These are phyloP conservation scores for Nesogale talazaci DNA, from an alignment of 2,113 vertebrate genomes.

Conservation along the genomic window DNA sequence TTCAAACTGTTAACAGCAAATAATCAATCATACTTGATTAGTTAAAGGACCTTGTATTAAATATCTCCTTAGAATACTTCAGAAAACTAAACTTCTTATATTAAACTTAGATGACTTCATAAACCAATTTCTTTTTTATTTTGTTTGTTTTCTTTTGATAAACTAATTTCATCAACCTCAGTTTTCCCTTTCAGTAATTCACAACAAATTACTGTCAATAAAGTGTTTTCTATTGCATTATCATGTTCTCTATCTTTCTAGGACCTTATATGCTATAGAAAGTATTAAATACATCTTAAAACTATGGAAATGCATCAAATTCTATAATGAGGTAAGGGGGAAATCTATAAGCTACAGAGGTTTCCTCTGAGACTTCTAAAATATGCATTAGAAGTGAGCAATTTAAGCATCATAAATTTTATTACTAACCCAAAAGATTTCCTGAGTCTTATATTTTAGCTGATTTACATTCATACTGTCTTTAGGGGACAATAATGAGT, in stretches of 20 bases:
- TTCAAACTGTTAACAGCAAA: neutral
- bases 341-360: conserved; percentile 61
- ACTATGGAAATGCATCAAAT: conserved; percentile 72
- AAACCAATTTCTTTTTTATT: neutral
- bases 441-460: conserved; percentile 75
- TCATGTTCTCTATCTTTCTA: neutral
- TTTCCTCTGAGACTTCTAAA: conserved; percentile 80
- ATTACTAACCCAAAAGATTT: conserved; percentile 74
- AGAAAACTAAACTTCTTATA: neutral
- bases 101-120: neutral
- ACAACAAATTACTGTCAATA: conserved; percentile 21
- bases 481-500: conserved; percentile 76
- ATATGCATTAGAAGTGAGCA: conserved; percentile 74
- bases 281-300: conserved; percentile 55
- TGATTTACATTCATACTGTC: conserved; percentile 76
- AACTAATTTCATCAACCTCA: neutral
- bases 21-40: neutral
- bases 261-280: conserved; percentile 5
- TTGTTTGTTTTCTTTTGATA: no score
- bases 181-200: neutral
- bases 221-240: neutral
- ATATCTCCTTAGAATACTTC: neutral
- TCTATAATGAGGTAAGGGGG: conserved; percentile 63
- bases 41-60: neutral
- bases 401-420: conserved; percentile 80